Percentiles rank a stretch among this genome's conserved stretches.
phyloP scores from a whole-genome alignment of 2,888 invertebrate species.

The Tetanocera ferruginea region DNA sequence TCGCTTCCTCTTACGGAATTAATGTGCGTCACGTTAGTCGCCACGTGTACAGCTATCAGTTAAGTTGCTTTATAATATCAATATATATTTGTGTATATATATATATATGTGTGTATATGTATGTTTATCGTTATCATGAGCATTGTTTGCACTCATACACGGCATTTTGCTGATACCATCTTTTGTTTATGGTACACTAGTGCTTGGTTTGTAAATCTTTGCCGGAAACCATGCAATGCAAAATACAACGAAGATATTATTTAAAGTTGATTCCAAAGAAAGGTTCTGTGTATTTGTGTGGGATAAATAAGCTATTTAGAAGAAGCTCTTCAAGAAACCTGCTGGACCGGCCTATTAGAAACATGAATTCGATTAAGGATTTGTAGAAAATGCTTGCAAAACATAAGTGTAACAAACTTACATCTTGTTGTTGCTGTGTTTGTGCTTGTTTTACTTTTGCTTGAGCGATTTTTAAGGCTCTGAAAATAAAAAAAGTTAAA shows the following conservation, averaged over 20 bases:
- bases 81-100: slow-evolving; percentile 48
- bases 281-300: neutral
- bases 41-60: slow-evolving; percentile 31
- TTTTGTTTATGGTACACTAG: neutral
- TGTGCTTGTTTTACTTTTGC: slow-evolving; percentile 86
- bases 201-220: slow-evolving; percentile 36
- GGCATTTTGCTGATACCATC: slow-evolving; percentile 13
- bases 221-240: slow-evolving; percentile 12
- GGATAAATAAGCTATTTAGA: slow-evolving; percentile 74
- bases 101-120: slow-evolving; percentile 10
- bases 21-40: slow-evolving; percentile 35
- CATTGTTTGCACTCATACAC: slow-evolving; percentile 20
- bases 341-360: slow-evolving; percentile 85
- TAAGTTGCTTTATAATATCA: slow-evolving; percentile 45
- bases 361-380: slow-evolving; percentile 1
- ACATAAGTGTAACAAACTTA: slow-evolving; percentile 50
- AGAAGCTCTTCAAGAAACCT: slow-evolving; percentile 95
- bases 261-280: neutral
- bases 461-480: slow-evolving; percentile 91
- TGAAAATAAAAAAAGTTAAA: slow-evolving; percentile 70
- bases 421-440: slow-evolving; percentile 82
- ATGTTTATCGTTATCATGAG: slow-evolving; percentile 24
- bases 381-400: neutral
- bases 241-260: neutral
- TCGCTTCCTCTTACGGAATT: slow-evolving; percentile 14